Evolutionary conservation across 2,888 invertebrate species (phyloP).

Genomic region (Lochmaea crataegi): DNA sequence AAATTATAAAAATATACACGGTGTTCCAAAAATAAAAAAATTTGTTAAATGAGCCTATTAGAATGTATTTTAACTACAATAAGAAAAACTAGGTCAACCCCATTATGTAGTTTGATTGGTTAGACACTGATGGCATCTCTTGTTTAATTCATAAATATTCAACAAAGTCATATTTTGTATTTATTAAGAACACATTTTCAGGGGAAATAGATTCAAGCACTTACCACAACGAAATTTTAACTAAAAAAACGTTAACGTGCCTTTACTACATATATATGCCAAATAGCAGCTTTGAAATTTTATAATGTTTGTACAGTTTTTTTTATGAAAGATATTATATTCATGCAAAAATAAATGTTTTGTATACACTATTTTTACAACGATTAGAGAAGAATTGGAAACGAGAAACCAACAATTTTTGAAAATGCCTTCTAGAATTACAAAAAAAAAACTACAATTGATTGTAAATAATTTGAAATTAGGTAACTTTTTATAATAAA

Average conservation of each 20-base stretch:
- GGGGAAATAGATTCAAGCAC: neutral
- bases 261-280: slow-evolving; percentile 5
- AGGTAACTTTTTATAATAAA: neutral
- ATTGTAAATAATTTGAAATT: neutral
- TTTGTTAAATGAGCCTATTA: too few species aligned
- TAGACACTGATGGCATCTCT: too few species aligned
- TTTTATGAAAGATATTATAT: slow-evolving; percentile 3
- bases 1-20: neutral
- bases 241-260: slow-evolving; percentile 5
- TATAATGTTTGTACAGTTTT: neutral
- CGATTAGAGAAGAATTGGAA: neutral
- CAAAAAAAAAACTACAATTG: neutral
- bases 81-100: too few species aligned
- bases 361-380: slow-evolving; percentile 4
- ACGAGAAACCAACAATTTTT: slow-evolving; percentile 8
- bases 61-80: too few species aligned
- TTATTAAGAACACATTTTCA: neutral
- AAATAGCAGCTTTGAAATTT: slow-evolving; percentile 5
- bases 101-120: too few species aligned
- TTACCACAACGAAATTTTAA: neutral
- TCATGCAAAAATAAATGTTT: slow-evolving; percentile 6
- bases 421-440: neutral
- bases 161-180: neutral
- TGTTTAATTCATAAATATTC: neutral
- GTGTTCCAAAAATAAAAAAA: too few species aligned